Base-by-base conservation (phyloP, 2,888 invertebrate genomes). In the Gibbula magus region DNA sequence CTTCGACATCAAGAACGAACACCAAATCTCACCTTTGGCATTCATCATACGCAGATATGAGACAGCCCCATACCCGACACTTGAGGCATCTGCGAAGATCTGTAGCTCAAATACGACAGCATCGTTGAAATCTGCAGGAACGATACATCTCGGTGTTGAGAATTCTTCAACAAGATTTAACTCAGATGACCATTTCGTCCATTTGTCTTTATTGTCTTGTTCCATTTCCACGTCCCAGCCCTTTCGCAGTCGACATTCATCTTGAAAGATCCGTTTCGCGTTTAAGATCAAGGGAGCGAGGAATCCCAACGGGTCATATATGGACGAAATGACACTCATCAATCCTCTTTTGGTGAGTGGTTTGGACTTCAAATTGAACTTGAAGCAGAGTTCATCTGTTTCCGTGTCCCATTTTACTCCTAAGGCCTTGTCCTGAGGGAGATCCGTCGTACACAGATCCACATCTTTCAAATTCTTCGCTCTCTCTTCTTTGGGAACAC, bases 401-500 rank as follows among this genome's bases (percentile, higher is more conserved):
- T n/a, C n/a, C 10, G 54, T 53, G 35, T 70, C 39, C 84, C 84
- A 84, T 5, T 29, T 45, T 2, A 84, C 22, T 8, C 84, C 84
- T 20, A 85, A 77, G 13, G 84, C 66, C 67, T 80, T 75, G n/a
- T 84, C 83, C 0, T 56, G n/a, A 0, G 82, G 82, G 16, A 84
- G 39, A 2, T 2, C n/a, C 0, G 29, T 78, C n/a, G 20, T 20
- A 56, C n/a, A 16, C 53, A 79, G 45, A 52, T 81, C 79, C n/a
- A 75, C 18, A 22, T 61, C 75, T 52, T 66, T 39, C 0, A 75
- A n/a, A 0, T 80, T 77, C 29, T 67, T 79, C 4, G 79, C 79
- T 54, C 84, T 70, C 5, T 86, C 82, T 22, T 22, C 22, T 7
- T 2, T 13, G 8, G 85, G 83, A 53, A 86, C 79, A 1, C 79